These are phyloP conservation scores for Marisa cornuarietis DNA, from an alignment of 1,140 invertebrate genomes.

Conservation along the genomic window DNA sequence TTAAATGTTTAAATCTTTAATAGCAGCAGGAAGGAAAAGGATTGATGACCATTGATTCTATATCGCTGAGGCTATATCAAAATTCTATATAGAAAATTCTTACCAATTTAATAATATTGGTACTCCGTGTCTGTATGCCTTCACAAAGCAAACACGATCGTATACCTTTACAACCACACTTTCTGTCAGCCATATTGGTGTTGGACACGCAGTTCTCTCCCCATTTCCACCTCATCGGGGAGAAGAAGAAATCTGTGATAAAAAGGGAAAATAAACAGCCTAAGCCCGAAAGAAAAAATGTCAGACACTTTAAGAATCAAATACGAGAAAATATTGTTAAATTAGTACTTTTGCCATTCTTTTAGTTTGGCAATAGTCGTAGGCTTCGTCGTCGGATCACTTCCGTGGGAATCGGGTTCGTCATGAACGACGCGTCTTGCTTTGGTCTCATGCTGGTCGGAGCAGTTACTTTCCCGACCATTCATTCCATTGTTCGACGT, in stretches of 20 bases:
- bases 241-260: too few relatives aligned
- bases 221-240: not conserved
- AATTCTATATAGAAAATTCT: not conserved
- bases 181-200: constrained; percentile 9
- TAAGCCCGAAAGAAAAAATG: too few relatives aligned
- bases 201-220: not conserved
- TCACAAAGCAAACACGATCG: constrained; percentile 84
- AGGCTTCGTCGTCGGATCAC: too few relatives aligned
- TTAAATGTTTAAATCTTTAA: too few relatives aligned
- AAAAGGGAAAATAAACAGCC: too few relatives aligned
- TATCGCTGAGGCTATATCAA: too few relatives aligned
- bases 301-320: too few relatives aligned
- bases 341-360: too few relatives aligned
- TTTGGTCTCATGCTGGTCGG: constrained; percentile 2
- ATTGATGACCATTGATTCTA: too few relatives aligned
- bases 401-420: not conserved
- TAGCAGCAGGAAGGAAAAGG: not conserved
- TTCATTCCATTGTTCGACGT: not conserved
- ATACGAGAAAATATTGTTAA: too few relatives aligned
- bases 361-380: too few relatives aligned
- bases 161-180: constrained; percentile 91
- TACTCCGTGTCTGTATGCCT: constrained; percentile 8
- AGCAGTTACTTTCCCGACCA: not conserved
- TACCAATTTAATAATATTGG: not conserved
- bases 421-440: constrained; percentile 16